A percentile compares a stretch with the other conserved stretches of the same genome.
These are phyloP conservation scores for Taeniopygia guttata DNA, from an alignment of 2,797 vertebrate genomes.

Conservation along the genomic window DNA sequence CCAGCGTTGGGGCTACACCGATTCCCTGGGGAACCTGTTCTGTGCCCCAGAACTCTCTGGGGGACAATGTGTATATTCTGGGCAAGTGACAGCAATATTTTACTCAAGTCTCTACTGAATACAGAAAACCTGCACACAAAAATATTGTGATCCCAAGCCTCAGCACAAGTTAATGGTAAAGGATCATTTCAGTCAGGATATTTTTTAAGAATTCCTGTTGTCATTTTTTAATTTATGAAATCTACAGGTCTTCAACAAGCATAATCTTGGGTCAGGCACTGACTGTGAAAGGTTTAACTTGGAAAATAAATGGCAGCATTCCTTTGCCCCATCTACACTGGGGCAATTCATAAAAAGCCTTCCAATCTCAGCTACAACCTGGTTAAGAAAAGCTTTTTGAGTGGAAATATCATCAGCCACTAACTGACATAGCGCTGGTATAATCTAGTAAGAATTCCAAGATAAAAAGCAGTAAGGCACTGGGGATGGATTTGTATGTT, in stretches of 20 bases:
- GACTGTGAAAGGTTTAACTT: background rate
- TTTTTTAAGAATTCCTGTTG: background rate
- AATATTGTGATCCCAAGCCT: background rate
- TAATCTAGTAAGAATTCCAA: background rate
- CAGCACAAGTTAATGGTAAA: background rate
- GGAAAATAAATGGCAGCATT: background rate
- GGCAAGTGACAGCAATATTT: background rate
- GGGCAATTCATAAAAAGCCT: background rate
- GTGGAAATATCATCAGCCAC: background rate
- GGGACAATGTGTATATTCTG: background rate
- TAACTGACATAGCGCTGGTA: background rate
- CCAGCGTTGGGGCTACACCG: background rate
- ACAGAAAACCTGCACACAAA: background rate
- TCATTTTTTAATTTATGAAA: background rate
- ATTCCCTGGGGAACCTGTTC: background rate
- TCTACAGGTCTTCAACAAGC: background rate
- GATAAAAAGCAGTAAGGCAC: background rate
- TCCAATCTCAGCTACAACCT: background rate
- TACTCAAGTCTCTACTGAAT: background rate
- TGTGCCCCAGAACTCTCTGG: background rate
- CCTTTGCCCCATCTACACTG: background rate
- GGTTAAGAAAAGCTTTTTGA: background rate
- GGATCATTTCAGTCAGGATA: background rate
- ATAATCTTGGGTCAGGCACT: background rate
- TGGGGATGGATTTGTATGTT: background rate